Conservation (phyloP, 1,140 invertebrate genomes). For the Drosophila auraria region DNA sequence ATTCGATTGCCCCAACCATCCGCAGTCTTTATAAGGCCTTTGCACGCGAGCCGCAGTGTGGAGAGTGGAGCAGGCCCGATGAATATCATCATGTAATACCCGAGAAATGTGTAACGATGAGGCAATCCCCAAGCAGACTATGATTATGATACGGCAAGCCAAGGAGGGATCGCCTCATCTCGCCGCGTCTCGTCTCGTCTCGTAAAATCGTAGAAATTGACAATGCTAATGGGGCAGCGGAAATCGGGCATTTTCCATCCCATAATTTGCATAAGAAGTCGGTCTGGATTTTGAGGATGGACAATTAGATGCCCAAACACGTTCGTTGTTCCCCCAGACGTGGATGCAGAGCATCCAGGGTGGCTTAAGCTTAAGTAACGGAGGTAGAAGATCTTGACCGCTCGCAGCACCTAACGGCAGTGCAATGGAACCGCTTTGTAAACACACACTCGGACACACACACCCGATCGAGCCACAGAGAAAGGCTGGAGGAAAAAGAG, state of each 20-base stretch:
- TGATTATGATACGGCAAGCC: constrained; percentile 27
- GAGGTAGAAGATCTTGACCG: constrained; percentile 35
- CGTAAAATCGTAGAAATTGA: constrained; percentile 67
- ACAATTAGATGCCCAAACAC: constrained; percentile 57
- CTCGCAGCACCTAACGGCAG: constrained; percentile 45
- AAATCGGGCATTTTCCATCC: constrained; percentile 62
- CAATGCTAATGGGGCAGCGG: constrained; percentile 72
- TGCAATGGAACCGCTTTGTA: constrained; percentile 35
- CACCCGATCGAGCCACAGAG: constrained; percentile 18
- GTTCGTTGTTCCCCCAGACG: constrained; percentile 31
- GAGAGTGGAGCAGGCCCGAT: constrained; percentile 37
- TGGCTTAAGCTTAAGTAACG: constrained; percentile 53
- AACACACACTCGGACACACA: constrained; percentile 6
- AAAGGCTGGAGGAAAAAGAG: constrained; percentile 29
- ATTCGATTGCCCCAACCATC: constrained; percentile 39
- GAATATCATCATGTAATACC: constrained; percentile 79
- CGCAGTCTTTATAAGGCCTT: constrained; percentile 42
- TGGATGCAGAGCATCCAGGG: constrained; percentile 21
- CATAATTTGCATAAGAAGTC: constrained; percentile 72
- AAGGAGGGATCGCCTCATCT: constrained; percentile 2
- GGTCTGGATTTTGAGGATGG: constrained; percentile 36
- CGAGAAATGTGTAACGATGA: constrained; percentile 77
- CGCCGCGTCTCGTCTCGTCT: not conserved
- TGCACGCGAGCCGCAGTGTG: constrained; percentile 35
- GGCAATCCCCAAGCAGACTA: constrained; percentile 50